A percentile compares a stretch with the other conserved stretches of the same genome.
Evolutionary conservation across 2,113 vertebrate genomes (phyloP).

Genomic region (Urocynchramus pylzowi): DNA sequence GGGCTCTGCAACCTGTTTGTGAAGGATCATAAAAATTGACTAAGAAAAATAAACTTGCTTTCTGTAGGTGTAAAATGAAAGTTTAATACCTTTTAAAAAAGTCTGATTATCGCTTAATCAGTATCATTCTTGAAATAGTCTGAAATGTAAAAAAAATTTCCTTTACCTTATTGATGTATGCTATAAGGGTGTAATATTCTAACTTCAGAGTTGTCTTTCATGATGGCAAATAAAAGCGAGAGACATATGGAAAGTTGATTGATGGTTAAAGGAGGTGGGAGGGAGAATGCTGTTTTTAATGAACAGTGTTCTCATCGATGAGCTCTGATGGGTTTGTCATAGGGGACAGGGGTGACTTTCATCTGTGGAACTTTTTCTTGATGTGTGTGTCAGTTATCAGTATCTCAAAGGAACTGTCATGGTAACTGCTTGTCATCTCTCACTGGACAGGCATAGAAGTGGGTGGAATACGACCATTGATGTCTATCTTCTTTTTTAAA

Average conservation of each 20-base stretch:
- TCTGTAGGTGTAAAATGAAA: not conserved
- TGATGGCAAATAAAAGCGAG: not conserved
- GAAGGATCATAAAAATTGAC: not conserved
- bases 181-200: not conserved
- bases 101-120: not conserved
- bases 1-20: not conserved
- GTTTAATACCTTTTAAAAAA: not conserved
- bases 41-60: not conserved
- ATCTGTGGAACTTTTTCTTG: not conserved
- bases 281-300: not conserved
- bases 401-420: not conserved
- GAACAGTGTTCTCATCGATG: not conserved
- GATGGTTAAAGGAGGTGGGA: slow-evolving; percentile 2
- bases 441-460: not conserved
- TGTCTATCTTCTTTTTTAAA: not conserved
- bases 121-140: not conserved
- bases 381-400: not conserved
- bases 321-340: not conserved
- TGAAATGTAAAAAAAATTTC: not conserved
- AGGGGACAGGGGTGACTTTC: not conserved
- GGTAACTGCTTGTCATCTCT: not conserved
- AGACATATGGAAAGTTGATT: not conserved
- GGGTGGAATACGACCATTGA: not conserved
- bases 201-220: not conserved
- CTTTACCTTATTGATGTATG: not conserved